These are phyloP conservation scores for Carduelis carduelis DNA, from an alignment of 2,797 vertebrate species.

Conservation along the genomic window DNA sequence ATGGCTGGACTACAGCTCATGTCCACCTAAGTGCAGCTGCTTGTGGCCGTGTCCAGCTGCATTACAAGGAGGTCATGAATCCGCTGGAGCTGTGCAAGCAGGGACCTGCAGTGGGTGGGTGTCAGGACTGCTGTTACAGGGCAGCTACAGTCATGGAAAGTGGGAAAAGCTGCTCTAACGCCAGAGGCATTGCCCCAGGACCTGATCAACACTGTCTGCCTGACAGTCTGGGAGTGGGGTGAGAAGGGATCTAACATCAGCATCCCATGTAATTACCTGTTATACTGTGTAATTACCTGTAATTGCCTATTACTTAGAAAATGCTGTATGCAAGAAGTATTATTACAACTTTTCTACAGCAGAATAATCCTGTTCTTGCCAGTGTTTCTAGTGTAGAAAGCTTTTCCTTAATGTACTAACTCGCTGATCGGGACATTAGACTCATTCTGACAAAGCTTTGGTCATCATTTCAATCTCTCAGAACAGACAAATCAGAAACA, in stretches of 20 bases:
- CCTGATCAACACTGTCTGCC: background rate
- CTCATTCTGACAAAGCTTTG: background rate
- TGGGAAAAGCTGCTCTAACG: background rate
- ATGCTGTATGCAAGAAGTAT: background rate
- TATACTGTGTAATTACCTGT: background rate
- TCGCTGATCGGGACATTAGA: fast-evolving
- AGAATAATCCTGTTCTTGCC: background rate
- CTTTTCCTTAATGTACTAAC: background rate
- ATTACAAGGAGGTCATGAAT: fast-evolving
- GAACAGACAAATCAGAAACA: background rate
- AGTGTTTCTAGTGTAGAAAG: background rate
- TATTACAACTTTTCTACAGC: background rate
- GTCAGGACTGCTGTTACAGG: background rate
- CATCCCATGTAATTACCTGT: background rate
- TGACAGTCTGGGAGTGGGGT: background rate
- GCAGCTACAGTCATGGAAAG: background rate
- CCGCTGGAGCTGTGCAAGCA: background rate
- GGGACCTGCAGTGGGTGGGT: background rate
- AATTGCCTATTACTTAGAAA: background rate
- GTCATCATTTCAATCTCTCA: background rate
- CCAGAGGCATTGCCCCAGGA: fast-evolving
- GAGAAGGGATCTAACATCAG: background rate
- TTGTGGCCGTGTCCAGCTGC: fast-evolving
- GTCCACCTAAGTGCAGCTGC: background rate
- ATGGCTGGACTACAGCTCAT: fast-evolving